These are phyloP conservation scores for Karalla daura DNA, from an alignment of 2,797 vertebrate species.

Conservation along the genomic window DNA sequence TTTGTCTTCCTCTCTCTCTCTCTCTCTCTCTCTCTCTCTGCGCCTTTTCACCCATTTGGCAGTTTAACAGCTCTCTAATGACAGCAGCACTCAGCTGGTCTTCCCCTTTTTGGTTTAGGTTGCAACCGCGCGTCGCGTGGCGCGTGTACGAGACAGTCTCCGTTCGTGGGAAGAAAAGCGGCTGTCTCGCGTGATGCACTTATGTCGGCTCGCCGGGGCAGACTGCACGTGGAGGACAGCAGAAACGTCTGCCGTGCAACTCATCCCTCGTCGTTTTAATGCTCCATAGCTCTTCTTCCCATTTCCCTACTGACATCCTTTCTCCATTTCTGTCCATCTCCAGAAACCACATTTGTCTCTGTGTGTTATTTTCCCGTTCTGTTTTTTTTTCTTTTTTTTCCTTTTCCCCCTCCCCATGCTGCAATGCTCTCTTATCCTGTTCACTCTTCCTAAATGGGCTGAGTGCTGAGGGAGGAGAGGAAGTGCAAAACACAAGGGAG, in stretches of 20 bases:
- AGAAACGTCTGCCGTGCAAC: constrained; percentile 50
- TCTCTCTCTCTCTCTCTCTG: constrained; percentile 4
- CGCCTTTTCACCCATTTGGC: constrained; percentile 30
- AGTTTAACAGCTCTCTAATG: constrained; percentile 59
- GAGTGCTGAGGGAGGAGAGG: constrained; percentile 51
- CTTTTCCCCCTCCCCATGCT: not conserved
- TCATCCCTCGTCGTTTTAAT: constrained; percentile 30
- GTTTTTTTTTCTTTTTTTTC: too few relatives aligned
- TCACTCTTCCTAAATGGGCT: constrained; percentile 60
- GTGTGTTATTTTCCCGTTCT: constrained; percentile 42
- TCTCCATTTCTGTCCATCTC: constrained; percentile 46
- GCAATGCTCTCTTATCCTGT: constrained; percentile 50
- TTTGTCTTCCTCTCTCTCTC: constrained; percentile 6
- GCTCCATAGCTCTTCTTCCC: constrained; percentile 28
- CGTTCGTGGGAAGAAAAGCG: constrained; percentile 11
- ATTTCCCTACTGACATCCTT: constrained; percentile 49
- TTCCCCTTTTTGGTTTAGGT: constrained; percentile 28
- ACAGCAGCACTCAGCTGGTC: constrained; percentile 21
- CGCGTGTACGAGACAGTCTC: not conserved
- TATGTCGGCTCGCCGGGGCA: constrained; percentile 43
- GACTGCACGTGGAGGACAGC: constrained; percentile 44
- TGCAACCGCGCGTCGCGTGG: not conserved
- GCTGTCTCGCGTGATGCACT: constrained; percentile 16
- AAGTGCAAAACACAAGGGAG: constrained; percentile 49
- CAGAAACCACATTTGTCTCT: constrained; percentile 42